These are phyloP conservation scores for Trochalopteron elliotii DNA, from an alignment of 2,113 vertebrate genomes.

Conservation along the genomic window DNA sequence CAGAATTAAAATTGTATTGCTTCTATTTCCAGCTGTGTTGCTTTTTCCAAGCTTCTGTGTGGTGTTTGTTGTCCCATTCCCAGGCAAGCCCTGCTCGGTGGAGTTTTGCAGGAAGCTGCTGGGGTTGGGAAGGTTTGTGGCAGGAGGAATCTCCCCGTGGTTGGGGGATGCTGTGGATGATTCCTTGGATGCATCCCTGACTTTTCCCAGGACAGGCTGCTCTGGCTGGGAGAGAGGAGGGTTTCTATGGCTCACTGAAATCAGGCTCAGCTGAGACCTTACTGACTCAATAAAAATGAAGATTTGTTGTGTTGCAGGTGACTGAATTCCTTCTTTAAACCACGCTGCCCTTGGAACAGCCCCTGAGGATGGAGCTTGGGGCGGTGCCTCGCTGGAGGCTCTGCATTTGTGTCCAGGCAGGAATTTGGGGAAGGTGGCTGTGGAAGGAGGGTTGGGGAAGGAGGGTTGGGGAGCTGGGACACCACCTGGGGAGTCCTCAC, in stretches of 20 bases:
- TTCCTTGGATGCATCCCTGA: neutral
- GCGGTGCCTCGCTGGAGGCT: rapidly evolving
- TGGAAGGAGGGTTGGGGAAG: neutral
- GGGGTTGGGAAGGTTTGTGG: neutral
- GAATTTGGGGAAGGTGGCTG: neutral
- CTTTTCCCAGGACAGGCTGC: neutral
- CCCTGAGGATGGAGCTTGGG: rapidly evolving
- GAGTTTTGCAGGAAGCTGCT: neutral
- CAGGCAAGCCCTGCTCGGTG: neutral
- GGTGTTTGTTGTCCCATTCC: neutral
- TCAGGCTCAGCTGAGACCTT: neutral
- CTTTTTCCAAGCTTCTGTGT: constrained; percentile 3
- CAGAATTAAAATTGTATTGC: constrained; percentile 71
- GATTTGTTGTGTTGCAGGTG: constrained; percentile 30
- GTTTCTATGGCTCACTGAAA: neutral
- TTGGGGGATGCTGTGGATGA: neutral
- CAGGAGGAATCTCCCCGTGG: neutral
- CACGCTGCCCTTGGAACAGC: neutral
- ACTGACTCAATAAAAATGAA: constrained; percentile 44
- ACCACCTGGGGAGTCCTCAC: neutral
- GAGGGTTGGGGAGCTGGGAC: neutral
- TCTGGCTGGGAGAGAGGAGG: neutral
- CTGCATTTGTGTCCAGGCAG: neutral
- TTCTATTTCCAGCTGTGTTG: constrained; percentile 40
- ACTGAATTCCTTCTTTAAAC: constrained; percentile 19